These are phyloP conservation scores for Octonoba sinensis DNA, from an alignment of 2,888 invertebrate species.

Conservation along the genomic window DNA sequence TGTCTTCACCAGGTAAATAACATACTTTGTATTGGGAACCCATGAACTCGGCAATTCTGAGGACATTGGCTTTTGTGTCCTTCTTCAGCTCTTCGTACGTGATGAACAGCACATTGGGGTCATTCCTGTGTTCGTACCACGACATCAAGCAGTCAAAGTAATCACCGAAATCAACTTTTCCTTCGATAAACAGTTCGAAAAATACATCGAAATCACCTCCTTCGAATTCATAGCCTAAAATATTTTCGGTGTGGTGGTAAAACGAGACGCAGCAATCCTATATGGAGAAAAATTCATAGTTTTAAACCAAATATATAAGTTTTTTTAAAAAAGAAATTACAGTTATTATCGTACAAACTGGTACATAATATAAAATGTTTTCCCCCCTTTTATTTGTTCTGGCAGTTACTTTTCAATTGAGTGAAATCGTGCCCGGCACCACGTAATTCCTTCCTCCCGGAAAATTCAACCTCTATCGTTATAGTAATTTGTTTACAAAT, in stretches of 20 bases:
- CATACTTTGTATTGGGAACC: conserved; percentile 28
- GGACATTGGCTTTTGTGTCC: conserved; percentile 59
- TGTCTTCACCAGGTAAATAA: too few species aligned
- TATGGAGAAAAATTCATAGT: conserved; percentile 49
- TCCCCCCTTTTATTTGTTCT: too few species aligned
- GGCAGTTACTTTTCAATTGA: too few species aligned
- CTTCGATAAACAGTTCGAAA: conserved; percentile 70
- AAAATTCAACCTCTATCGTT: too few species aligned
- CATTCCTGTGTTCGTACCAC: conserved; percentile 63
- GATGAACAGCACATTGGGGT: conserved; percentile 69
- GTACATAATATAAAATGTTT: too few species aligned
- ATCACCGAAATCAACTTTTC: conserved; percentile 67
- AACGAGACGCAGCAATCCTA: conserved; percentile 72
- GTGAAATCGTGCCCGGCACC: too few species aligned
- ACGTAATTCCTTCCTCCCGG: too few species aligned
- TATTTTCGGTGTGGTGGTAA: conserved; percentile 69
- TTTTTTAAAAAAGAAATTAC: too few species aligned
- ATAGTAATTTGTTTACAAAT: too few species aligned
- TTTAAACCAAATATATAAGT: too few species aligned
- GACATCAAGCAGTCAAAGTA: conserved; percentile 57
- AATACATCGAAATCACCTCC: conserved; percentile 69
- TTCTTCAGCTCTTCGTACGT: conserved; percentile 72
- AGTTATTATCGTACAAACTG: too few species aligned
- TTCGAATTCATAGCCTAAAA: conserved; percentile 3
- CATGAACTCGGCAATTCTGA: conserved; percentile 66